Evolutionary conservation across 2,888 invertebrate species (phyloP).

Genomic region (Amorpha juglandis): DNA sequence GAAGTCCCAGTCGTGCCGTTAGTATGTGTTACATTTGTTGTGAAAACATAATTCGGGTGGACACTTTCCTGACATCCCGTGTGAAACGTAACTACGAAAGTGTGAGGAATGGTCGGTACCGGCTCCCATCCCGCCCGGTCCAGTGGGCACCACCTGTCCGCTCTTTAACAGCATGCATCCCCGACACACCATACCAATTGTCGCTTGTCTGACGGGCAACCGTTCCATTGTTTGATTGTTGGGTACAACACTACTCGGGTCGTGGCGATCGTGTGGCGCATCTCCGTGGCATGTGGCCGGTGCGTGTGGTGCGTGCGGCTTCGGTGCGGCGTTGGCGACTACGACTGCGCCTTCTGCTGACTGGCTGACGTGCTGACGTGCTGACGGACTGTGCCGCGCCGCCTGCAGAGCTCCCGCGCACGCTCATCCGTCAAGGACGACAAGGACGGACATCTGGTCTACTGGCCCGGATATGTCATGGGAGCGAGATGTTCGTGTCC

Average conservation of each 20-base stretch:
- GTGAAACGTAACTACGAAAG: slow-evolving; percentile 43
- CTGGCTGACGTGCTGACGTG: slow-evolving; percentile 41
- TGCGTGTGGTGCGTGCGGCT: slow-evolving; percentile 38
- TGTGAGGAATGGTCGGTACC: slow-evolving; percentile 26
- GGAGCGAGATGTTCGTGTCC: slow-evolving; percentile 99
- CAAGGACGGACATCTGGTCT: slow-evolving; percentile 99
- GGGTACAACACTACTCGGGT: slow-evolving; percentile 85
- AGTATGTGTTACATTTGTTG: slow-evolving; percentile 50
- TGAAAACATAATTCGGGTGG: slow-evolving; percentile 69
- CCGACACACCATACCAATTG: slow-evolving; percentile 81
- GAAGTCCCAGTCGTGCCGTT: slow-evolving; percentile 30
- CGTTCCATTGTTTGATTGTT: slow-evolving; percentile 86
- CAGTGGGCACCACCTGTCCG: slow-evolving; percentile 55
- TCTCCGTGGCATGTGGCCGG: slow-evolving; percentile 71
- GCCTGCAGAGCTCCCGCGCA: slow-evolving; percentile 91
- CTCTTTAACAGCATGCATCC: slow-evolving; percentile 82
- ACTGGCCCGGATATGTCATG: slow-evolving; percentile 99
- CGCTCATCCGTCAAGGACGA: slow-evolving; percentile 98
- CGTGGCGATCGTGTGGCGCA: slow-evolving; percentile 83
- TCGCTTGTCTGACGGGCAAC: slow-evolving; percentile 86
- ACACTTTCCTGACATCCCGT: slow-evolving; percentile 64
- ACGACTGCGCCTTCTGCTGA: slow-evolving; percentile 37
- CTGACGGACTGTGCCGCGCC: slow-evolving; percentile 44
- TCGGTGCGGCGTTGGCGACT: slow-evolving; percentile 40
- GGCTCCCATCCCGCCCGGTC: slow-evolving; percentile 38